Base-by-base conservation (phyloP, 1,140 invertebrate genomes). In the Drosophila tropicalis region DNA sequence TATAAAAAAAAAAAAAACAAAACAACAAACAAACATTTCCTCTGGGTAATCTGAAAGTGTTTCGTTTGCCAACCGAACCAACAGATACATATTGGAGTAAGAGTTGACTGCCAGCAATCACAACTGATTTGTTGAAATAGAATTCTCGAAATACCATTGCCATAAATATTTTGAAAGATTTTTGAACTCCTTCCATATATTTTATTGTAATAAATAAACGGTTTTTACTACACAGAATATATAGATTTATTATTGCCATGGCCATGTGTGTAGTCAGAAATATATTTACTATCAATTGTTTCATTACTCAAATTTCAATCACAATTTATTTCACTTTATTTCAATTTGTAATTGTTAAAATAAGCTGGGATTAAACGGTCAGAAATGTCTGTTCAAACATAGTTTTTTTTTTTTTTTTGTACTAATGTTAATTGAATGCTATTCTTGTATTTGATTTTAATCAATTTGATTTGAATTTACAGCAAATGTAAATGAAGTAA, bases 11-110 rank as follows among this genome's bases (percentile, higher is more conserved):
- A 29, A 3, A 29, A 29, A 5, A 47, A 82, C 76, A 81, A 64
- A 70, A 29, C 47, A 82, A 79, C 79, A 64, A 70, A 76, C 58
- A 39, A 64, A 10, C 63, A 40, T 60, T 65, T 82, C 22, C 32
- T 9, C 25, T n/a, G 34, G 68, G 66, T 76, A 79, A 82, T 78
- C 62, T 57, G 32, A 32, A 25, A 65, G 86, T 78, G 62, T 86
- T 81, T 78, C 54, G 65, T 86, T 70, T 81, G 79, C 78, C 44
- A 2, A 51, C 44, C 9, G 9, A 51, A 22, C 9, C 17, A 19
- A 51, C 2, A 15, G 17, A 19, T 1, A 29, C 12, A 5, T 5
- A 4, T 10, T 1, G 3, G 9, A 51, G 17, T 13, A 13, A 39
- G 12, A 39, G 12, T 2, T 12, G 17, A 1, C 17, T 51, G 17